Evolutionary conservation across 2,113 vertebrate genomes (phyloP).

Genomic region (Ciconia boyciana): DNA sequence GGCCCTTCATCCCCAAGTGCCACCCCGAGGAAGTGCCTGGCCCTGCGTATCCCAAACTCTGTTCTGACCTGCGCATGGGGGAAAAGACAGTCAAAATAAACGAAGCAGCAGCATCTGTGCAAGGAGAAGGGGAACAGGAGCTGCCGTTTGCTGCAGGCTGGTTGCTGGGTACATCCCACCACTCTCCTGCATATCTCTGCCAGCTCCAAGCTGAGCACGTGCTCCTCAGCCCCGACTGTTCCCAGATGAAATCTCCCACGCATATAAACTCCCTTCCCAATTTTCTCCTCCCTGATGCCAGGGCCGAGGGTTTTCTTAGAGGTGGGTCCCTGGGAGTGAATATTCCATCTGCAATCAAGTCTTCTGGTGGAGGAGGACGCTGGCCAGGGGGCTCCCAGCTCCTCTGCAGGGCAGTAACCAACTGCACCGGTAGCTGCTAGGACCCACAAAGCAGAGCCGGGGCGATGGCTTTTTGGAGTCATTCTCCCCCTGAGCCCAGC

Average conservation of each 20-base stretch:
- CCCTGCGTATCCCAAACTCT: background rate
- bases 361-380: background rate
- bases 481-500: background rate
- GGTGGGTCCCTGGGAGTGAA: accelerated
- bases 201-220: accelerated
- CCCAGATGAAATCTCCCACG: background rate
- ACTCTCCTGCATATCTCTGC: background rate
- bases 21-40: background rate
- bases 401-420: background rate
- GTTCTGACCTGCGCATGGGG: accelerated
- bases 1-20: background rate
- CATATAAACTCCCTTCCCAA: accelerated
- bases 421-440: accelerated
- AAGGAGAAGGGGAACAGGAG: background rate
- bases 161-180: background rate
- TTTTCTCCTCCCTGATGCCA: background rate
- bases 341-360: no score
- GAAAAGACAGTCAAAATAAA: background rate
- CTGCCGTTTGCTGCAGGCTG: background rate
- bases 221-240: background rate
- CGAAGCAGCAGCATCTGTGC: accelerated
- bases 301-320: background rate
- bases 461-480: background rate
- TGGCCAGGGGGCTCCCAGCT: accelerated
- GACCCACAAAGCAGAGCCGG: background rate